A percentile compares a stretch with the other conserved stretches of the same genome.
These are phyloP conservation scores for Tricholaema leucomelas DNA, from an alignment of 2,113 vertebrate genomes.

Conservation along the genomic window DNA sequence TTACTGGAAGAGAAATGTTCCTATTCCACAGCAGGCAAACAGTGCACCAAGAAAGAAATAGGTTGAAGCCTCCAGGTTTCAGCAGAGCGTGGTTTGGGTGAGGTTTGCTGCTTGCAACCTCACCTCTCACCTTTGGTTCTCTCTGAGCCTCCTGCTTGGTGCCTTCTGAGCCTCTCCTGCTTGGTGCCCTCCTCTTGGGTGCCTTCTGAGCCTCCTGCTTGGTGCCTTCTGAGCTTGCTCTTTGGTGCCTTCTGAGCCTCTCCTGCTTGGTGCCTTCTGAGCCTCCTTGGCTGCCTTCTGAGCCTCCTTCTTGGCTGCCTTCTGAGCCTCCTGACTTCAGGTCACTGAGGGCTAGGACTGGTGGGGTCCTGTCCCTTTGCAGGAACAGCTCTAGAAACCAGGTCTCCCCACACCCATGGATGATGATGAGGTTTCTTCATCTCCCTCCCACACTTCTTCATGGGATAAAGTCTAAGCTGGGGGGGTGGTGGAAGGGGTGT, in stretches of 20 bases:
- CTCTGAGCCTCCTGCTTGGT: neutral
- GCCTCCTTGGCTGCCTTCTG: too few species aligned
- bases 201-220: too few species aligned
- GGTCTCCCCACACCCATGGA: accelerated
- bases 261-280: too few species aligned
- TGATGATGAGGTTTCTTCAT: neutral
- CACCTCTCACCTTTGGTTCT: neutral
- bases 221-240: too few species aligned
- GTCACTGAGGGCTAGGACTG: neutral
- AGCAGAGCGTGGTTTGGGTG: neutral
- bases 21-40: neutral
- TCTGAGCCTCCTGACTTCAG: too few species aligned
- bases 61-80: neutral
- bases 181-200: too few species aligned
- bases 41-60: neutral
- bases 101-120: neutral
- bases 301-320: too few species aligned
- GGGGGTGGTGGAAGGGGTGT: neutral
- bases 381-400: neutral
- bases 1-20: neutral
- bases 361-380: neutral
- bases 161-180: too few species aligned
- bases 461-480: neutral
- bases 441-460: neutral
- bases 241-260: too few species aligned